phyloP scores from a whole-genome alignment of 2,113 vertebrate genomes.

The Chaetura pelagica region DNA sequence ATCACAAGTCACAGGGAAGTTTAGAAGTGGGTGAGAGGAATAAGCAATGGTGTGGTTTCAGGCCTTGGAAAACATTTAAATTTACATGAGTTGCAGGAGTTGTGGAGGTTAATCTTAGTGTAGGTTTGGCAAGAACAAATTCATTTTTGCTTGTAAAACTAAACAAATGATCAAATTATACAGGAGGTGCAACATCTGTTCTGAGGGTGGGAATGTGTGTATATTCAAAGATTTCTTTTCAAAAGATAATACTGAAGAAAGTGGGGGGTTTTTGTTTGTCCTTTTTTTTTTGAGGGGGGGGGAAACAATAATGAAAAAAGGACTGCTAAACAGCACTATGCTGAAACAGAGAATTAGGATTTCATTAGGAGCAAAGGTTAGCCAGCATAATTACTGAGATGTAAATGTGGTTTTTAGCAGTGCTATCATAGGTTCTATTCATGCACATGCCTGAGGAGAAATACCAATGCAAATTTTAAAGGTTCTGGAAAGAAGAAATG shows the following conservation, averaged over 20 bases:
- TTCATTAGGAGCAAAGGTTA: not conserved
- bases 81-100: not conserved
- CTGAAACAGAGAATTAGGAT: not conserved
- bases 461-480: not conserved
- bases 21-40: not conserved
- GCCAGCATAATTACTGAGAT: not conserved
- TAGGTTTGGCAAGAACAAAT: not conserved
- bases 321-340: not conserved
- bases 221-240: not conserved
- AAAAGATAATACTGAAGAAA: not conserved
- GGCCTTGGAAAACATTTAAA: not conserved
- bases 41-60: not conserved
- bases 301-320: not conserved
- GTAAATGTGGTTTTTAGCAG: not conserved
- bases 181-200: not conserved
- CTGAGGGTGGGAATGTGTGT: not conserved
- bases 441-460: not conserved
- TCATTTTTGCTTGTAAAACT: not conserved
- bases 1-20: not conserved
- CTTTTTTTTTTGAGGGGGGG: not conserved
- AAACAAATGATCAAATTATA: not conserved
- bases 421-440: not conserved
- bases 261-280: no score
- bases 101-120: not conserved
- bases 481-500: not conserved